A percentile compares a stretch with the other conserved stretches of the same genome.
These are phyloP conservation scores for Ylistrum balloti DNA, from an alignment of 1,140 invertebrate genomes.

Conservation along the genomic window DNA sequence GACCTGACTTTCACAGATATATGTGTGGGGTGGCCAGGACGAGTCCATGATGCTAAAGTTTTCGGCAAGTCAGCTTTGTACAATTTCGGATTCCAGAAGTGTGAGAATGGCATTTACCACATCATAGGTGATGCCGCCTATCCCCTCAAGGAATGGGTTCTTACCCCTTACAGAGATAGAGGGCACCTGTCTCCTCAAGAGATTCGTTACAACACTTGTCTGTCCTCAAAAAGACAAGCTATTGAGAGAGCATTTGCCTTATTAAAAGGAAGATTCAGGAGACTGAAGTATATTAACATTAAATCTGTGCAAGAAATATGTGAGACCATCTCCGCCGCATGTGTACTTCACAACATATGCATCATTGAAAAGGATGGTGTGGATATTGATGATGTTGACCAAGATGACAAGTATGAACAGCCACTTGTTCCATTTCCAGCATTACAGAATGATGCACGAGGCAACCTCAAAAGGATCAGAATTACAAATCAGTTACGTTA, in stretches of 20 bases:
- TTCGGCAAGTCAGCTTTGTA: constrained; percentile 59
- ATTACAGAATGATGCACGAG: too few relatives aligned
- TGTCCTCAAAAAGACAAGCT: constrained; percentile 68
- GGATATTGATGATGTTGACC: background rate
- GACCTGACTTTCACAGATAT: constrained; percentile 47
- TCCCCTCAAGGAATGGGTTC: constrained; percentile 56
- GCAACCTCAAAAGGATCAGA: too few relatives aligned
- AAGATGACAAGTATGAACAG: too few relatives aligned
- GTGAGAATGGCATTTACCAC: constrained; percentile 54
- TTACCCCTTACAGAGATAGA: constrained; percentile 55
- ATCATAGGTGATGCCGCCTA: constrained; percentile 59
- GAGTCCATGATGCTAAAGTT: constrained; percentile 56
- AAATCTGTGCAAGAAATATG: constrained; percentile 72
- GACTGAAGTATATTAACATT: constrained; percentile 72
- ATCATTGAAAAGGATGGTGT: constrained; percentile 58
- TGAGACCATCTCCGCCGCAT: constrained; percentile 63
- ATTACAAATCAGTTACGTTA: too few relatives aligned
- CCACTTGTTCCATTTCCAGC: too few relatives aligned
- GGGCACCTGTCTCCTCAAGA: constrained; percentile 68
- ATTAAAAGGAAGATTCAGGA: constrained; percentile 76
- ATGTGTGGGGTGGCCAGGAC: constrained; percentile 49
- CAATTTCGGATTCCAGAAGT: constrained; percentile 51
- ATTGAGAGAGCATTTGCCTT: constrained; percentile 77
- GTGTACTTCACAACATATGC: constrained; percentile 79
- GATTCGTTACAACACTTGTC: constrained; percentile 69